phyloP scores from a whole-genome alignment of 2,888 invertebrate species.

The Archips xylosteana region DNA sequence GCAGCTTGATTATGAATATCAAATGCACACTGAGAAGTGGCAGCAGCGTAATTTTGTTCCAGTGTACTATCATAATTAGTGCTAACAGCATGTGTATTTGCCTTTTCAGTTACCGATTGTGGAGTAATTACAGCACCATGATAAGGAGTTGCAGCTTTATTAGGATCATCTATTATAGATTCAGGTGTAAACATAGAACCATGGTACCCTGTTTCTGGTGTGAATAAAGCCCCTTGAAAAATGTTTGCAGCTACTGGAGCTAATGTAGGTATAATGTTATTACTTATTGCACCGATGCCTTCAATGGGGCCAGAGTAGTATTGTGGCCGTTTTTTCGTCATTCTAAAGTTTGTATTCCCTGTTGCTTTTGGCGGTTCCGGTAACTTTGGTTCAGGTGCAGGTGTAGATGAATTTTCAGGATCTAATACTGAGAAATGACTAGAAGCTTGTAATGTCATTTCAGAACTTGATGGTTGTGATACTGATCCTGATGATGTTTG shows the following conservation, averaged over 20 bases:
- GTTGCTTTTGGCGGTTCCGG: constrained; percentile 71
- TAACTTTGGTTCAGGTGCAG: constrained; percentile 55
- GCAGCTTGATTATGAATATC: constrained; percentile 52
- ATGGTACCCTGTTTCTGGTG: constrained; percentile 53
- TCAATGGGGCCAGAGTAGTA: constrained; percentile 82
- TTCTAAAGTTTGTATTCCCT: constrained; percentile 67
- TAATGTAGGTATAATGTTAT: constrained; percentile 70
- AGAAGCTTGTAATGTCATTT: constrained; percentile 28
- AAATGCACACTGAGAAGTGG: constrained; percentile 43
- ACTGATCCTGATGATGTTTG: constrained; percentile 17
- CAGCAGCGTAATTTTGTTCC: constrained; percentile 40
- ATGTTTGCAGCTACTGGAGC: constrained; percentile 55
- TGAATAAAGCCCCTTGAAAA: constrained; percentile 69
- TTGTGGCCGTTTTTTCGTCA: constrained; percentile 76
- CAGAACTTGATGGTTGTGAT: not conserved
- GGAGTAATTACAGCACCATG: constrained; percentile 17
- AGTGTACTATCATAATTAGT: constrained; percentile 27
- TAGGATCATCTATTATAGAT: constrained; percentile 25
- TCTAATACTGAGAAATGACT: constrained; percentile 1
- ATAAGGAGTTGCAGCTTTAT: constrained; percentile 21
- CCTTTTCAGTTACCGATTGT: not conserved
- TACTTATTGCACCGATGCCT: constrained; percentile 73
- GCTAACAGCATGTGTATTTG: constrained; percentile 15
- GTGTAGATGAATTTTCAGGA: constrained; percentile 4
- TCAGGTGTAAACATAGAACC: constrained; percentile 18